These are phyloP conservation scores for Macquaria australasica DNA, from an alignment of 2,113 vertebrate genomes.

Conservation along the genomic window DNA sequence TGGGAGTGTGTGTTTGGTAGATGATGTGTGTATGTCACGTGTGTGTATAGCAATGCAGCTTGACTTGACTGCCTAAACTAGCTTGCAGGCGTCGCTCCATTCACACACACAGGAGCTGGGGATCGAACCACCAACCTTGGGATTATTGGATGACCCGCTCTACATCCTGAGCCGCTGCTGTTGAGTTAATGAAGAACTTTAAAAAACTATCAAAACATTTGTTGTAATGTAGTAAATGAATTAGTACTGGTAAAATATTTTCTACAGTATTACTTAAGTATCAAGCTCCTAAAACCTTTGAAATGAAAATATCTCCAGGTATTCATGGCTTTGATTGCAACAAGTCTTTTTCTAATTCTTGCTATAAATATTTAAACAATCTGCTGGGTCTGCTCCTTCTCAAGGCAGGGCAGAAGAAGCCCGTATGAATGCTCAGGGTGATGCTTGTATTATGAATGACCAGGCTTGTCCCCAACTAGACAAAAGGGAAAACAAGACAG, in stretches of 20 bases:
- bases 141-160: too few species aligned
- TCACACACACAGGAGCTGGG: too few species aligned
- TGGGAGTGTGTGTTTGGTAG: too few species aligned
- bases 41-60: too few species aligned
- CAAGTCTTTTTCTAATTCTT: neutral
- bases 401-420: neutral
- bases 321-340: neutral
- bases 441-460: slow-evolving; percentile 60
- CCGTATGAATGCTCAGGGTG: slow-evolving; percentile 8
- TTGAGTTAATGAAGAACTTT: too few species aligned
- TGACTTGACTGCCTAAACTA: too few species aligned
- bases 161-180: too few species aligned
- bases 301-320: neutral
- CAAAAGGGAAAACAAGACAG: slow-evolving; percentile 50
- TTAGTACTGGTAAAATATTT: neutral
- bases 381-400: neutral
- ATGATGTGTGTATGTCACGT: too few species aligned
- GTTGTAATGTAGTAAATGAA: neutral
- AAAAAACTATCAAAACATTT: neutral
- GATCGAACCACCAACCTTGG: too few species aligned
- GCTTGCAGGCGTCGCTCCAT: too few species aligned
- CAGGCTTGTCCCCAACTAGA: slow-evolving; percentile 20
- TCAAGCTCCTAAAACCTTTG: neutral
- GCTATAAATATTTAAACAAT: neutral
- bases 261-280: neutral